Conservation (phyloP, 1,140 invertebrate genomes). For the Ips nitidus region DNA sequence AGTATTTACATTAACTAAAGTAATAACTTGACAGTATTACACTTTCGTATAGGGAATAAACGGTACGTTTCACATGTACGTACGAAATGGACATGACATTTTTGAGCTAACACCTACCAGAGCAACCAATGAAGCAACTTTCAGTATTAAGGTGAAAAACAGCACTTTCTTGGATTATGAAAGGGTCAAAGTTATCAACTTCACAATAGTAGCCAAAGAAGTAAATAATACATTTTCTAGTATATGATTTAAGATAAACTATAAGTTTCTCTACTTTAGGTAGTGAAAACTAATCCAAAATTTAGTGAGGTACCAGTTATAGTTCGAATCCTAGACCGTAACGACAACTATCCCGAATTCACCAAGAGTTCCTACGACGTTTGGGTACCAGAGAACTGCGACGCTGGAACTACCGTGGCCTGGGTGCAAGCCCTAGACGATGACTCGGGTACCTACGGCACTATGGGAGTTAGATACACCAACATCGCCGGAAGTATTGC, state of each 20-base stretch:
- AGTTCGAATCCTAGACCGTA: slow-evolving; percentile 85
- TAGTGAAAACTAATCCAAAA: slow-evolving; percentile 68
- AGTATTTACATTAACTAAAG: slow-evolving; percentile 16
- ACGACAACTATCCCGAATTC: slow-evolving; percentile 94
- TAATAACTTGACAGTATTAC: background rate
- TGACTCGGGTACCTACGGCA: slow-evolving; percentile 85
- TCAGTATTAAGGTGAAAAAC: slow-evolving; percentile 87
- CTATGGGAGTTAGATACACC: slow-evolving; percentile 84
- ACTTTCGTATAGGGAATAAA: slow-evolving; percentile 73
- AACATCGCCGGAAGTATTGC: slow-evolving; percentile 78
- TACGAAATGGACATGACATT: slow-evolving; percentile 77
- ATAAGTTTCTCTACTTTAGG: background rate
- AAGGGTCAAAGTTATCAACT: slow-evolving; percentile 75
- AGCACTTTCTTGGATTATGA: slow-evolving; percentile 85
- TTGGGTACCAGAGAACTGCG: slow-evolving; percentile 80
- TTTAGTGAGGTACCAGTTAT: slow-evolving; percentile 76
- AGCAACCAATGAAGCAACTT: slow-evolving; percentile 90
- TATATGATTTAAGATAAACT: background rate
- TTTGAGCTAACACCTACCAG: slow-evolving; percentile 88
- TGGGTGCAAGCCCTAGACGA: slow-evolving; percentile 80
- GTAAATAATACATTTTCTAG: slow-evolving; percentile 45
- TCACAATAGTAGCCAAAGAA: slow-evolving; percentile 84
- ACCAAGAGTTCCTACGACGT: slow-evolving; percentile 75
- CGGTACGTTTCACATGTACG: slow-evolving; percentile 83
- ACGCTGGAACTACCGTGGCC: slow-evolving; percentile 76